These are phyloP conservation scores for Megaceryle torquata DNA, from an alignment of 2,113 vertebrate genomes.

Conservation along the genomic window DNA sequence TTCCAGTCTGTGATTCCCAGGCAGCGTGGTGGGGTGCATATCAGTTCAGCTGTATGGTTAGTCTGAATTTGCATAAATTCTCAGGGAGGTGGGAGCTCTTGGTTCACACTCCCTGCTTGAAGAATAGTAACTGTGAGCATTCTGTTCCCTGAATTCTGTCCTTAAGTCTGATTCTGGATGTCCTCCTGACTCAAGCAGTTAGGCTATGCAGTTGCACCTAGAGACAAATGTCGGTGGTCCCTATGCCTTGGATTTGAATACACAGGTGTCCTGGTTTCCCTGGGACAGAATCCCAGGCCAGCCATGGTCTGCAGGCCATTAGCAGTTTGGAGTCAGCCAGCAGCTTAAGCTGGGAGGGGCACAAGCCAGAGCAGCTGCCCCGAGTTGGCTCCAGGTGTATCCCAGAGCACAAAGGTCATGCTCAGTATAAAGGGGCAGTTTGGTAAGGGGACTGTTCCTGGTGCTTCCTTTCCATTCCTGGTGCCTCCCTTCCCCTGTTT, in stretches of 20 bases:
- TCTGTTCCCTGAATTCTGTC: neutral
- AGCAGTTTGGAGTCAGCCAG: neutral
- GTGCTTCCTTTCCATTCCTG: neutral
- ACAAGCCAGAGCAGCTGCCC: neutral
- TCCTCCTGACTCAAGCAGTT: neutral
- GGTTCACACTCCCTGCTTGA: neutral
- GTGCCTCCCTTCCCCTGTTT: no score
- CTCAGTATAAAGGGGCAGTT: neutral
- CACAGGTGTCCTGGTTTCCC: neutral
- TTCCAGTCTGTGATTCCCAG: neutral
- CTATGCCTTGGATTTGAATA: neutral
- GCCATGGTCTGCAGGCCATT: neutral
- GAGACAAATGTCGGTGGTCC: neutral
- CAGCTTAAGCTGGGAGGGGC: no score
- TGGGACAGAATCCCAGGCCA: neutral
- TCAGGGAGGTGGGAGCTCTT: neutral
- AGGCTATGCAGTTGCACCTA: neutral
- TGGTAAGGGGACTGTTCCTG: neutral
- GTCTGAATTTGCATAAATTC: neutral
- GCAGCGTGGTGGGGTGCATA: accelerated
- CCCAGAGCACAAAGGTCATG: neutral
- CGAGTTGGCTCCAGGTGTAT: neutral
- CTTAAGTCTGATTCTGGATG: neutral
- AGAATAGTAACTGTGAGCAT: neutral
- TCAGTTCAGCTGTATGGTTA: neutral